Evolutionary conservation across 2,797 vertebrate genomes (phyloP), one percentile per base, ranked within the genome.

Genomic region (Catostomus latipinnis): DNA sequence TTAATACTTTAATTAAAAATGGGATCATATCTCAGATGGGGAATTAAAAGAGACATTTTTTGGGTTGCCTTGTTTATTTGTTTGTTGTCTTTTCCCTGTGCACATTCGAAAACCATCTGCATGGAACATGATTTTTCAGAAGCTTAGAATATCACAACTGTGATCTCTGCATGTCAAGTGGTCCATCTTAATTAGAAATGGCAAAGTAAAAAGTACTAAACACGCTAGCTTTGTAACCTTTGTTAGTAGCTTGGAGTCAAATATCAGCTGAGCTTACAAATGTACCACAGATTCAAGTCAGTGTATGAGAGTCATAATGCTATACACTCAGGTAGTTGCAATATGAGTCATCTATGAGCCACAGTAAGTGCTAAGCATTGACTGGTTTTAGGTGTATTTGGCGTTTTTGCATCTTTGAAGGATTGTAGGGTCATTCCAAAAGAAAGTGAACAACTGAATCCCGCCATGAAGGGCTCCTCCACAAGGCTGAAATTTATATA

Each of bases 101-200:
- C 90, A 88, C 86, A 82, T 91, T 90, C 87, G 82, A 88, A 93
- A 94, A 94, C 88, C 92, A 92, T 91, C 91, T 93, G 91, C 90
- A 93, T 67, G 91, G 92, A 95, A 93, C 93, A 91, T 88, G 71
- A 90, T 94, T 94, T 92, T 91, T 83, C 89, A 87, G 87, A 90
- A 91, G 88, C 87, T 75, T 89, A 89, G 92, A 92, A 92, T 92
- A 92, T 91, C 90, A 78, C 63, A 92, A 92, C 90, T 92, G 89
- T 92, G 92, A 93, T 93, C 92, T 92, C 90, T 34, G 92, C 92
- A 94, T 93, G 91, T 92, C 91, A 93, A 93, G 91, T 90, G 90
- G 93, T 91, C 92, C 88, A 80, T 93, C 91, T 93, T 93, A 92
- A 93, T 94, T 94, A 88, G 90, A 85, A 87, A 74, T 57, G 45